phyloP scores from a whole-genome alignment of 2,888 invertebrate genomes.

The Sialis lutaria region DNA sequence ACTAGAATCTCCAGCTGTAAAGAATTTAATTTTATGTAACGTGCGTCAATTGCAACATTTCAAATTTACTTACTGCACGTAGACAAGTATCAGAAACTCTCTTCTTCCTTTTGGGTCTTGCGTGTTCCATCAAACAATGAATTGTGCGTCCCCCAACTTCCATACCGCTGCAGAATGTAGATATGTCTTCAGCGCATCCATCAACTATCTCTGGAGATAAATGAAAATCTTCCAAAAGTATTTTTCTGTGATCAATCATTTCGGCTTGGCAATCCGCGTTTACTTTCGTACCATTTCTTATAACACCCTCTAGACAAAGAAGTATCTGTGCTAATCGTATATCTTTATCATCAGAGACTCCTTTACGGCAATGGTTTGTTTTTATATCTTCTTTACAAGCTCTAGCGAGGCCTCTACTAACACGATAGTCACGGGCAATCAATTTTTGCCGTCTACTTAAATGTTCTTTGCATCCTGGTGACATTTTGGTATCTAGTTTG shows the following conservation, averaged over 20 bases:
- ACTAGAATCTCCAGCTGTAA: conserved; percentile 58
- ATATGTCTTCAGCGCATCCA: conserved; percentile 73
- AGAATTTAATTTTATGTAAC: conserved; percentile 2
- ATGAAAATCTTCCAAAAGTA: conserved; percentile 84
- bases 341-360: conserved; percentile 64
- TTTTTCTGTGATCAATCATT: conserved; percentile 78
- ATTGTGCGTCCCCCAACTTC: conserved; percentile 78
- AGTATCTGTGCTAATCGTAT: conserved; percentile 79
- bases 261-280: conserved; percentile 68
- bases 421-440: conserved; percentile 78
- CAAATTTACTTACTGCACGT: conserved; percentile 38
- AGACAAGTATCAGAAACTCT: conserved; percentile 54
- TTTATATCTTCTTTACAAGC: conserved; percentile 84
- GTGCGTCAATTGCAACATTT: neutral
- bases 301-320: conserved; percentile 73
- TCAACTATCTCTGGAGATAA: conserved; percentile 85
- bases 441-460: conserved; percentile 71
- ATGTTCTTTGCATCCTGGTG: conserved; percentile 61
- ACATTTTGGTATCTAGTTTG: conserved; percentile 50
- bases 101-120: conserved; percentile 46
- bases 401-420: conserved; percentile 73
- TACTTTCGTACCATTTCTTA: conserved; percentile 52
- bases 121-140: conserved; percentile 88
- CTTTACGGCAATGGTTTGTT: conserved; percentile 66
- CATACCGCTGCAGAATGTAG: conserved; percentile 51